Evolutionary conservation across 2,797 vertebrate species (phyloP), one percentile per base, ranked within the genome.

Genomic region (Tenualosa thibaudeaui): DNA sequence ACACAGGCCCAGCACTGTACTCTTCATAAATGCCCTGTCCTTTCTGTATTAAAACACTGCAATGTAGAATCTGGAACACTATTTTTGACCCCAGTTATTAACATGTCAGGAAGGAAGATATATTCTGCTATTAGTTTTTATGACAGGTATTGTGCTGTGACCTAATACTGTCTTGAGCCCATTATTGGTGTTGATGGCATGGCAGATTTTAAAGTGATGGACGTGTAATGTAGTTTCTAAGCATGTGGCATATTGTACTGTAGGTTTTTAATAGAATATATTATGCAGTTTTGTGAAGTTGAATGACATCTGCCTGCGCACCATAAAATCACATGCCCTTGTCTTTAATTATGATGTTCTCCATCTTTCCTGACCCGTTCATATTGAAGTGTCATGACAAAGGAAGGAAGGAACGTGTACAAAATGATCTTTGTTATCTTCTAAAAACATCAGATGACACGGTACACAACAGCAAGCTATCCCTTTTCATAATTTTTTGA

Each of bases 81-180:
- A 1, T 8, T 31, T 22, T 68, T 31, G 24, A 31, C 62, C 62
- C 12, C 24, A 0, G 62, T 68, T 24, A 68, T 68, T 26, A 68
- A 68, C 10, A 31, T 68, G 62, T 3, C 62, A 68, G 24, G 24
- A 8, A 3, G 10, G 62, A 68, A 31, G 62, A 68, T 68, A 31
- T 31, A 68, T 68, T 4, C 62, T 3, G 62, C 10, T 26, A 68
- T 68, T 68, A 68, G 62, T 31, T 68, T 10, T 24, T 24, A 10
- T 31, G 26, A 68, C 10, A 15, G 62, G 6, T 10, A 31, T 8
- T 31, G 24, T 31, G 10, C 62, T 13, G 24, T 68, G 26, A 68
- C 26, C 26, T 15, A 83, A 82, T 85, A 85, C 84, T 62, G n/a
- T 10, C 24, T 31, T 3, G 12, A 31, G 62, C 24, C 24, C 26